Evolutionary conservation across 2,113 vertebrate species (phyloP), one percentile per base, ranked within the genome.

Genomic region (Leptosomus discolor): DNA sequence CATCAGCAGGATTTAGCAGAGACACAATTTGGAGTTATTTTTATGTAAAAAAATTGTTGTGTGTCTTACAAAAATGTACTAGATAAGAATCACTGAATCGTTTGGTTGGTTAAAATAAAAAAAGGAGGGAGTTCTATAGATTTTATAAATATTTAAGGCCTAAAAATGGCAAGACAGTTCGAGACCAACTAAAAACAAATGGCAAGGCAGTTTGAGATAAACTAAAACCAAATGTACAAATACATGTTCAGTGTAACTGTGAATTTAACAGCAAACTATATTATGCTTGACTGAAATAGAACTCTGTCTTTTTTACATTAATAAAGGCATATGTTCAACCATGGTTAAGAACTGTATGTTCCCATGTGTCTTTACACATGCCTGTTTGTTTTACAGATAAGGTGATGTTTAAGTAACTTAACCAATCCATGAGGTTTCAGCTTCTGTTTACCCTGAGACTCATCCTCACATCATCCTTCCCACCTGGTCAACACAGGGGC

Each of bases 201-300:
- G 85, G 57, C 34, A 91, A 85, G 54, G 12, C 92, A 86, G 54
- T 75, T 67, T 86, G 68, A 92, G 71, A 64, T 64, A 67, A 97
- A 97, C 88, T 74, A 68, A 97, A 97, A 95, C 91, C 95, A 97
- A 97, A 97, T 95, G 79, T 87, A 94, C 46, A 95, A 92, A 89
- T 94, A 65, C 29, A 92, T 58, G 69, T 81, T 85, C 75, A 90
- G 41, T 51, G 14, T 83, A 95, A 84, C 60, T 94, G 78, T 69
- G 87, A 93, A 88, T 96, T 91, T 91, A 94, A 93, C 39, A 94
- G 77, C 69, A 82, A 90, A 82, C 29, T 80, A 8, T 27, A 39
- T 60, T 78, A 78, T 85, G 69, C 73, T 89, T 92, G 83, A 91
- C 79, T 94, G 85, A 94, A 95, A 85, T 68, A 94, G 76, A 86